Evolutionary conservation across 2,888 invertebrate genomes (phyloP), one percentile per base, ranked within the genome.

Genomic region (Cerastis leucographa): DNA sequence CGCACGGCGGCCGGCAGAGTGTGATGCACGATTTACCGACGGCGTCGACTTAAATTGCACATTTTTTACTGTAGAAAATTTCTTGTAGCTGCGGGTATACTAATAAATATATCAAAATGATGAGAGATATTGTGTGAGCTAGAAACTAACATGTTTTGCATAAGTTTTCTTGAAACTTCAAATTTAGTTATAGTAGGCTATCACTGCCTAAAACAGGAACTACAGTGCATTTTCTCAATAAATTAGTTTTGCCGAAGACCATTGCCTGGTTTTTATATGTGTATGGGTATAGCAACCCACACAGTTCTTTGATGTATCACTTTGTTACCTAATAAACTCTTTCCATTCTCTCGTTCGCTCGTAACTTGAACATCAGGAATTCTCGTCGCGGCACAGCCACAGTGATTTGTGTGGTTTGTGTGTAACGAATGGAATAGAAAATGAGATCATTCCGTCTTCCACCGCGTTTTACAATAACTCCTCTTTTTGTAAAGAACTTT

Each of bases 401-500:
- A 89, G 91, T 92, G 93, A 93, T 93, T 93, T 94, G 93, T 93
- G 93, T 91, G 93, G 93, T 92, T 92, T 91, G 90, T 88, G 90
- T 89, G 90, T 89, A 92, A 89, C 91, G 94, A 93, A 93, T 93
- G 92, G 94, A 94, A 94, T 94, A 92, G 93, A 92, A 92, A 94
- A 94, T 94, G 93, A 93, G 93, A 93, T 91, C 92, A 92, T 91
- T 94, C 91, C 89, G 90, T 92, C 91, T 92, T 90, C 88, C 85
- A 56, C 84, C 84, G 76, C 85, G 85, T 84, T 88, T 85, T 85
- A 89, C 88, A 89, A 88, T 89, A 88, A 87, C 85, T 87, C 76
- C 75, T 78, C 68, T 82, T 84, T 86, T 78, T 80, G 67, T 77
- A 71, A 49, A 25, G 71, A 79, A 85, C 85, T 82, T 74, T 78